A percentile compares a stretch with the other conserved stretches of the same genome.
Conservation (phyloP, 2,113 vertebrate genomes). For the Nerophis lumbriciformis region DNA sequence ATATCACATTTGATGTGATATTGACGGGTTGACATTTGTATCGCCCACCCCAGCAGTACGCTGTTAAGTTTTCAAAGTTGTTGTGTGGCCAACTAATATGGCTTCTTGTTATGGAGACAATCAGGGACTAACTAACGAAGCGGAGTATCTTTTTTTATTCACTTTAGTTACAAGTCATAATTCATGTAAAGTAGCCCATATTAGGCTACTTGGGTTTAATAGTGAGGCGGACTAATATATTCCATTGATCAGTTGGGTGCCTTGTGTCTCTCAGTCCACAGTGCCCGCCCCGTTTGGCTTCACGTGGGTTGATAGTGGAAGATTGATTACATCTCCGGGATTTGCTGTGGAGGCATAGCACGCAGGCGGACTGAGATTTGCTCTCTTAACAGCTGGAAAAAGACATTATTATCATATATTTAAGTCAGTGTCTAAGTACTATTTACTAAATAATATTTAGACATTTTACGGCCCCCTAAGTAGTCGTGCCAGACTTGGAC, state of each 20-base stretch:
- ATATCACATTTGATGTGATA: no score
- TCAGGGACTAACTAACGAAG: conserved; percentile 28
- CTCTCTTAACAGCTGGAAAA: conserved; percentile 24
- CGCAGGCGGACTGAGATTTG: conserved; percentile 31
- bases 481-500: conserved; percentile 41
- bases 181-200: no score
- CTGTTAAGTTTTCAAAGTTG: no score
- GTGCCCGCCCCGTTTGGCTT: conserved; percentile 60
- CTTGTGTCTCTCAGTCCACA: conserved; percentile 33
- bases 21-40: no score
- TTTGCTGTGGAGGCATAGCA: conserved; percentile 47
- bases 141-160: background rate
- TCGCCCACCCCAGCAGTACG: no score
- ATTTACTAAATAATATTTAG: no score
- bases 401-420: background rate
- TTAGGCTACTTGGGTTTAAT: no score
- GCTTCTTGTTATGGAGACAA: conserved; percentile 29
- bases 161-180: no score
- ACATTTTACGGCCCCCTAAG: background rate
- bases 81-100: conserved; percentile 22
- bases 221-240: background rate
- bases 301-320: conserved; percentile 39
- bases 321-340: conserved; percentile 57
- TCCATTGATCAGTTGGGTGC: conserved; percentile 31
- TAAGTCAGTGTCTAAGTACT: background rate